These are phyloP conservation scores for Dinothrombium tinctorium DNA, from an alignment of 1,140 invertebrate genomes.

Conservation along the genomic window DNA sequence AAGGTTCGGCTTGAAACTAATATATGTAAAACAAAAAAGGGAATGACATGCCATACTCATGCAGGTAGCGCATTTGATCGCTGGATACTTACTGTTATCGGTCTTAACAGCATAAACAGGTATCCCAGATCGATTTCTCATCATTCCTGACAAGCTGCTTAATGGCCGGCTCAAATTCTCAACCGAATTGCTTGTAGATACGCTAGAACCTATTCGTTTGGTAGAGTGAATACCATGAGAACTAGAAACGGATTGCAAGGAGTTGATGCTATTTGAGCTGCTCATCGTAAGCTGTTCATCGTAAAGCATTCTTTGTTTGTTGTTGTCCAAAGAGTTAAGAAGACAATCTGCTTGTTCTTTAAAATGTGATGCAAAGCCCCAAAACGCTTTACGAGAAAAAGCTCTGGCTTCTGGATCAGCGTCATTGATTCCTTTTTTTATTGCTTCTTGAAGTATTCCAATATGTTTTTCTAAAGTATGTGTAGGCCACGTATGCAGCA, in stretches of 20 bases:
- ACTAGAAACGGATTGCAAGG: background rate
- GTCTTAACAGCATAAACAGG: background rate
- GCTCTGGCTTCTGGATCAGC: conserved; percentile 63
- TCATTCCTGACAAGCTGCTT: background rate
- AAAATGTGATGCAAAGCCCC: conserved; percentile 74
- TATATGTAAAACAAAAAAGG: conserved; percentile 3
- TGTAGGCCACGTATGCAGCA: conserved; percentile 62
- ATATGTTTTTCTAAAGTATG: conserved; percentile 57
- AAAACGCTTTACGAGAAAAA: conserved; percentile 40
- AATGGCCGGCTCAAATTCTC: conserved; percentile 1
- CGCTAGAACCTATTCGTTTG: background rate
- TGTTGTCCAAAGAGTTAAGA: conserved; percentile 51
- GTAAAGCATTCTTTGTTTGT: conserved; percentile 56
- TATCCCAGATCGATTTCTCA: conserved; percentile 1
- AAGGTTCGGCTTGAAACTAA: background rate
- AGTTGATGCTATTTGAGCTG: conserved; percentile 4
- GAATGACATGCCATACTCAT: too few relatives aligned
- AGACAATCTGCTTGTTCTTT: conserved; percentile 64
- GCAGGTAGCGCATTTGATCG: too few relatives aligned
- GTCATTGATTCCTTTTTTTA: conserved; percentile 70
- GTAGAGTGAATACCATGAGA: background rate
- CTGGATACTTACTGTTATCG: background rate
- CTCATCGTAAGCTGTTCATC: conserved; percentile 23
- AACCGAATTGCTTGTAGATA: conserved; percentile 2
- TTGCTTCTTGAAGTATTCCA: conserved; percentile 45